These are phyloP conservation scores for Merluccius polli DNA, from an alignment of 2,797 vertebrate genomes.

Conservation along the genomic window DNA sequence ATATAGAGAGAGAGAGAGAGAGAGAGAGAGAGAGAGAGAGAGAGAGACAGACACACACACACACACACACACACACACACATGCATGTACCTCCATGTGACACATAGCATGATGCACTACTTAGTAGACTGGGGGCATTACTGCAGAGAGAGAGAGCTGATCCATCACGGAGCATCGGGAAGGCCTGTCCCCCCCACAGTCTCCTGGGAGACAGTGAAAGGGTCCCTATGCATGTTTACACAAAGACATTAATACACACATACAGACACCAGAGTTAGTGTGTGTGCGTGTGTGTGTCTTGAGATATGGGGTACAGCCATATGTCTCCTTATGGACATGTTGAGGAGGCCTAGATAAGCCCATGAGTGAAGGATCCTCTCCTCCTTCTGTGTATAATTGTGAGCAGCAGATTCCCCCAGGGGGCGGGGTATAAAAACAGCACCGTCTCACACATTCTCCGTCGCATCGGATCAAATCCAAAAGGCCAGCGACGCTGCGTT, in stretches of 20 bases:
- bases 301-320: not conserved
- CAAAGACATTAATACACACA: conserved; percentile 19
- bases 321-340: conserved; percentile 4
- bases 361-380: not conserved
- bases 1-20: too few relatives aligned
- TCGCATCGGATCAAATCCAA: conserved; percentile 37
- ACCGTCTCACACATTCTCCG: conserved; percentile 32
- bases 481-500: conserved; percentile 23
- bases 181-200: conserved; percentile 20
- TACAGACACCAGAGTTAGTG: not conserved
- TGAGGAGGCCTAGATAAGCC: conserved; percentile 13
- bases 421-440: conserved; percentile 36
- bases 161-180: conserved; percentile 31
- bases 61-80: not conserved
- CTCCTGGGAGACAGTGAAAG: conserved; percentile 27
- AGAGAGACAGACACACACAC: too few relatives aligned
- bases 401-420: conserved; percentile 22
- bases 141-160: conserved; percentile 20
- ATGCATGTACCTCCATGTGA: not conserved
- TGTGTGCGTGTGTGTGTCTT: not conserved
- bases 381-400: conserved; percentile 12
- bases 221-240: conserved; percentile 27
- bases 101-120: not conserved
- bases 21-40: too few relatives aligned
- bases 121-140: conserved; percentile 12